Conservation (phyloP, 2,797 vertebrate species). For the Loris lydekkerianus region DNA sequence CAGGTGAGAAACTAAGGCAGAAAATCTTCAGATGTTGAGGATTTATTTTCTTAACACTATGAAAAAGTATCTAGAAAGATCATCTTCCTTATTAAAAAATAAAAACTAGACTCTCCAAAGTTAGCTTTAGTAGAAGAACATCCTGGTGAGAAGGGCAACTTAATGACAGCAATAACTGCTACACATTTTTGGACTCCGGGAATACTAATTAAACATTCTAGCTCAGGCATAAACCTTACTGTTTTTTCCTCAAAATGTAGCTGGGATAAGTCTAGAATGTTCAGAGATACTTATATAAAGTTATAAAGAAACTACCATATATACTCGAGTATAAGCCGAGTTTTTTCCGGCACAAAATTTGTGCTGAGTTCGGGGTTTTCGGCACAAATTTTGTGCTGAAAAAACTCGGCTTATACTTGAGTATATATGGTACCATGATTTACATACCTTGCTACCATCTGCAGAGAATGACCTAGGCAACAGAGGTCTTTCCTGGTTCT, state of each 20-base stretch:
- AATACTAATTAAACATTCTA: conserved; percentile 60
- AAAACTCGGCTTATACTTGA: too few species aligned
- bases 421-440: not conserved
- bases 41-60: conserved; percentile 42
- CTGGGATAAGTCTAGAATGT: conserved; percentile 3
- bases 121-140: not conserved
- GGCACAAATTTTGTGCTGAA: too few species aligned
- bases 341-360: too few species aligned
- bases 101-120: conserved; percentile 21
- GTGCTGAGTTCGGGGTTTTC: too few species aligned
- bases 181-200: not conserved
- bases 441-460: not conserved
- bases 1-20: not conserved
- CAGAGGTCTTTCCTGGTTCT: conserved; percentile 17
- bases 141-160: conserved; percentile 23
- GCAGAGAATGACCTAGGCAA: conserved; percentile 43
- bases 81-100: conserved; percentile 52
- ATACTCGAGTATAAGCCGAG: too few species aligned
- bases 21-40: not conserved
- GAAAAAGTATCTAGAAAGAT: conserved; percentile 41
- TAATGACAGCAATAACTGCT: conserved; percentile 31
- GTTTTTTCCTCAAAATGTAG: not conserved
- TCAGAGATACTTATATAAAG: conserved; percentile 42
- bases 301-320: not conserved
- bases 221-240: conserved; percentile 2